phyloP scores from a whole-genome alignment of 2,113 vertebrate genomes.

The Corythoichthys intestinalis region DNA sequence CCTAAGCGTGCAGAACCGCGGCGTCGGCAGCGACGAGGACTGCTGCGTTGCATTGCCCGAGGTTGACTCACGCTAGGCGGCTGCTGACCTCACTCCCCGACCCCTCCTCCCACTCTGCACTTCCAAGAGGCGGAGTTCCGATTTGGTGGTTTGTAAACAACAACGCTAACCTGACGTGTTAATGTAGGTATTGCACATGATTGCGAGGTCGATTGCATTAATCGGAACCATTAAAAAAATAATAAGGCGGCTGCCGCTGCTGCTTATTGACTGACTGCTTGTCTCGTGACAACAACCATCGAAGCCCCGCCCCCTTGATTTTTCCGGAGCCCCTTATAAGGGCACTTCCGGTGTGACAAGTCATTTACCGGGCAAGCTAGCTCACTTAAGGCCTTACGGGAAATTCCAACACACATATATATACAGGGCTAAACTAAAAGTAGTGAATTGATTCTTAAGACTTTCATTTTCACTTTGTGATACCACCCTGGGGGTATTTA shows the following conservation, averaged over 20 bases:
- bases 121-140: not conserved
- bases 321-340: constrained; percentile 67
- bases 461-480: not conserved
- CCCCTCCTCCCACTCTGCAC: not conserved
- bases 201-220: constrained; percentile 56
- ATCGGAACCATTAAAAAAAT: constrained; percentile 6
- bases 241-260: constrained; percentile 32
- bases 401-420: constrained; percentile 72
- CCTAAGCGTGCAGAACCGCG: constrained; percentile 35
- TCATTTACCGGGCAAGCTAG: constrained; percentile 67
- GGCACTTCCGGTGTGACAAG: constrained; percentile 59
- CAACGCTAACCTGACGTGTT: constrained; percentile 30
- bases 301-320: constrained; percentile 67
- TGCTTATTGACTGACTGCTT: constrained; percentile 34
- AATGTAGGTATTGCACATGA: constrained; percentile 49
- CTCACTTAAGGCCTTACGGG: constrained; percentile 63
- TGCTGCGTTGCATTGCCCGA: constrained; percentile 67
- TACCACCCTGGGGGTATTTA: not conserved
- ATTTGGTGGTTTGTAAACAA: constrained; percentile 23
- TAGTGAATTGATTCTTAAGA: too few species aligned
- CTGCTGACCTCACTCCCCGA: constrained; percentile 73
- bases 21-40: constrained; percentile 50
- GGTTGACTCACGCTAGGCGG: constrained; percentile 74
- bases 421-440: not conserved
- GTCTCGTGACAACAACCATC: constrained; percentile 70